Conservation (phyloP, 2,113 vertebrate genomes). For the Leptobrachium ailaonicum region DNA sequence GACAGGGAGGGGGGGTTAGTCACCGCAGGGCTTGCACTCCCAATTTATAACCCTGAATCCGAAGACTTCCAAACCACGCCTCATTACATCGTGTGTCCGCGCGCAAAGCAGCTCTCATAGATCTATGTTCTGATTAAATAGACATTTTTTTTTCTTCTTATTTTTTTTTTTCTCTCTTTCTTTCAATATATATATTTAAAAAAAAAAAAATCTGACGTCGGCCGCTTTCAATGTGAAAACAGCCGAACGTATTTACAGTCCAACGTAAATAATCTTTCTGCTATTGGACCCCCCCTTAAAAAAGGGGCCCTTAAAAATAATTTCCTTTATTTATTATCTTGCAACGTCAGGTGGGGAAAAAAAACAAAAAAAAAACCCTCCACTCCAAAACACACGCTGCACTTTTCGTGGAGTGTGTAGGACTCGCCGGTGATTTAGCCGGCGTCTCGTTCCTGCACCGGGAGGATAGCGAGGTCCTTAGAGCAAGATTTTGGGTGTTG, state of each 20-base stretch:
- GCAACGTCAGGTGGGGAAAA: conserved; percentile 26
- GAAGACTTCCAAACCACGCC: neutral
- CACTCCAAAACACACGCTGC: too few relatives aligned
- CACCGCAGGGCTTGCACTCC: neutral
- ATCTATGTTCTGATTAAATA: conserved; percentile 65
- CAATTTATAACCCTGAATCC: conserved; percentile 2
- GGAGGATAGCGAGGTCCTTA: too few relatives aligned
- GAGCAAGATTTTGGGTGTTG: too few relatives aligned
- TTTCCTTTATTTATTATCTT: conserved; percentile 50
- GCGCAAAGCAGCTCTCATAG: conserved; percentile 51
- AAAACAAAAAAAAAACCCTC: too few relatives aligned
- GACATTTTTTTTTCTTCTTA: conserved; percentile 53
- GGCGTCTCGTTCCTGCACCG: too few relatives aligned
- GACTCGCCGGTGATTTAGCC: too few relatives aligned
- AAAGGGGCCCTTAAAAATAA: conserved; percentile 68
- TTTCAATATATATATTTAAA: conserved; percentile 56
- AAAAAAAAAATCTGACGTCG: conserved; percentile 66
- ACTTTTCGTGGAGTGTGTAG: too few relatives aligned
- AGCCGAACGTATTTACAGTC: conserved; percentile 65
- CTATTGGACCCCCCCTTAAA: conserved; percentile 61
- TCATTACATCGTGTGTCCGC: conserved; percentile 9
- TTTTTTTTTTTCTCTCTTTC: too few relatives aligned
- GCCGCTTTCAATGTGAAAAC: conserved; percentile 77
- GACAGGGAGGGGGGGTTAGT: too few relatives aligned
- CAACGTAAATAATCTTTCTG: conserved; percentile 67